phyloP scores from a whole-genome alignment of 1,140 invertebrate species.

The Zaprionus capensis region DNA sequence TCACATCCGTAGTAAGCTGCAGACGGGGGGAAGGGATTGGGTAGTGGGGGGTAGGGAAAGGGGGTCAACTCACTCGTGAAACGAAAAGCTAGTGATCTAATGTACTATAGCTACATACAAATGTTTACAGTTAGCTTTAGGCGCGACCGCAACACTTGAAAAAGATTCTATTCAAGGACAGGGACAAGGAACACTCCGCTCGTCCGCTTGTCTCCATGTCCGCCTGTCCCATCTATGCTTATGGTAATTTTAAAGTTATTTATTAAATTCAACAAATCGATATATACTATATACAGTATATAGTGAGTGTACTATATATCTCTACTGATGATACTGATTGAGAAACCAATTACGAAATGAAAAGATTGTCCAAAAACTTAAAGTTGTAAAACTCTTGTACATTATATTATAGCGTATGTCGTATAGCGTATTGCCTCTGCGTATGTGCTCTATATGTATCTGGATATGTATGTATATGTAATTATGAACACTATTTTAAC shows the following conservation, averaged over 20 bases:
- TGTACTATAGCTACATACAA: slow-evolving; percentile 80
- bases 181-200: slow-evolving; percentile 26
- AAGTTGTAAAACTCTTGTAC: slow-evolving; percentile 81
- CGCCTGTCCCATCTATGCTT: slow-evolving; percentile 65
- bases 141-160: slow-evolving; percentile 41
- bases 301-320: slow-evolving; percentile 17
- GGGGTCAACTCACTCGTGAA: slow-evolving; percentile 71
- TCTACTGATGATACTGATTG: background rate
- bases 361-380: slow-evolving; percentile 82
- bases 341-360: slow-evolving; percentile 71
- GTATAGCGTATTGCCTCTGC: background rate
- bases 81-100: slow-evolving; percentile 83
- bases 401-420: slow-evolving; percentile 51
- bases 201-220: slow-evolving; percentile 23
- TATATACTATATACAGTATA: slow-evolving; percentile 13
- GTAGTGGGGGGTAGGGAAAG: slow-evolving; percentile 29
- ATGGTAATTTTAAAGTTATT: slow-evolving; percentile 77
- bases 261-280: slow-evolving; percentile 59
- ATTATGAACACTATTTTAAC: slow-evolving; percentile 79
- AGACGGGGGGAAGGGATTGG: background rate
- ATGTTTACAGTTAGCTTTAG: slow-evolving; percentile 74
- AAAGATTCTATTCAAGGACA: slow-evolving; percentile 49
- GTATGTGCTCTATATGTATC: slow-evolving; percentile 38
- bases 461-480: slow-evolving; percentile 63
- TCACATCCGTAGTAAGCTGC: slow-evolving; percentile 86